A percentile compares a stretch with the other conserved stretches of the same genome.
Conservation (phyloP, 1,140 invertebrate species). For the Tetranychus urticae region DNA sequence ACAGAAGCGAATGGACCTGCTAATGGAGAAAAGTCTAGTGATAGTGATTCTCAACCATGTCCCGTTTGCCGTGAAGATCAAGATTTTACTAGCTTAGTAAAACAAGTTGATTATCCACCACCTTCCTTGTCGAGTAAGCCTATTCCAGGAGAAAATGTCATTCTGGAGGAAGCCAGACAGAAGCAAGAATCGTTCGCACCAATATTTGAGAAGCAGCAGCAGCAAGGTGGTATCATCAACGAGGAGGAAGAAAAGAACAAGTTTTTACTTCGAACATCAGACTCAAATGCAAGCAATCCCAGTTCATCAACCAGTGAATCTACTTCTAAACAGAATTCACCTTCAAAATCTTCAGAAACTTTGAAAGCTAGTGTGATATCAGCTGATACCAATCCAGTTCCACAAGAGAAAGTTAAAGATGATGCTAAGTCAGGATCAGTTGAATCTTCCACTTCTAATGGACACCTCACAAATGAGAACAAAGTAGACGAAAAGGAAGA, state of each 20-base stretch:
- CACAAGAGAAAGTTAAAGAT: background rate
- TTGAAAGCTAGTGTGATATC: no score
- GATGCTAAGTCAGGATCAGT: background rate
- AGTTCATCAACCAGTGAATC: no score
- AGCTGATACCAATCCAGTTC: no score
- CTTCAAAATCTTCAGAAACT: no score
- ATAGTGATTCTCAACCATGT: background rate
- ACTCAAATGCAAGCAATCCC: constrained; percentile 1
- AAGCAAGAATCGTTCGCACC: background rate
- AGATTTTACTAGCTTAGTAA: background rate
- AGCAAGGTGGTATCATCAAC: constrained; percentile 3
- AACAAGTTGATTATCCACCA: background rate
- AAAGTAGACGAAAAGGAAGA: background rate
- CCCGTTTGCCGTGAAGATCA: background rate
- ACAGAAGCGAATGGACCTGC: background rate
- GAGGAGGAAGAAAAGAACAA: background rate
- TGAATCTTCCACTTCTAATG: background rate
- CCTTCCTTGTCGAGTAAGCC: background rate
- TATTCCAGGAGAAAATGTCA: background rate
- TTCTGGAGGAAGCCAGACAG: background rate
- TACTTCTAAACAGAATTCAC: no score
- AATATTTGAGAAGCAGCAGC: background rate
- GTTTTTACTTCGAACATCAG: constrained; percentile 1
- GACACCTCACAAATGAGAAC: background rate
- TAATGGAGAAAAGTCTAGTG: background rate